These are phyloP conservation scores for Tetramorium bicarinatum DNA, from an alignment of 2,888 invertebrate species.

Conservation along the genomic window DNA sequence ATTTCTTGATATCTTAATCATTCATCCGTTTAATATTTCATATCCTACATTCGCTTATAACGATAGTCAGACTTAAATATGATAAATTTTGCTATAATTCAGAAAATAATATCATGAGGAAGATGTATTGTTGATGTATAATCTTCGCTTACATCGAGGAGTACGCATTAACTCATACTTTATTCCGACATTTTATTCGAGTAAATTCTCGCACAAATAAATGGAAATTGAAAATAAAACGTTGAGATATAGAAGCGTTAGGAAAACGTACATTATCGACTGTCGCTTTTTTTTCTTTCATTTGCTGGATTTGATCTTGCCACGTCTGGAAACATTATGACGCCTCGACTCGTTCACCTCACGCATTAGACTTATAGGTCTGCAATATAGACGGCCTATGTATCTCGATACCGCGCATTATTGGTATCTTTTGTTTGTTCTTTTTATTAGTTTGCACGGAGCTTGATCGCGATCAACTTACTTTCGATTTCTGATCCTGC, in stretches of 20 bases:
- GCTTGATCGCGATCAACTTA: conserved; percentile 71
- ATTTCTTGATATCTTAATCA: conserved; percentile 4
- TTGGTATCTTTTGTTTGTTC: conserved; percentile 28
- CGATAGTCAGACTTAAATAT: conserved; percentile 26
- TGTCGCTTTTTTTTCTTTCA: conserved; percentile 74
- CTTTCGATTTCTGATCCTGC: conserved; percentile 85
- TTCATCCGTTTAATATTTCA: conserved; percentile 32
- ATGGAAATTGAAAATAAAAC: conserved; percentile 68
- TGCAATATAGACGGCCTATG: conserved; percentile 72
- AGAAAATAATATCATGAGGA: conserved; percentile 59
- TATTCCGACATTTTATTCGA: conserved; percentile 59
- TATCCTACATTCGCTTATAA: conserved; percentile 34
- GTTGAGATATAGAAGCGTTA: conserved; percentile 77
- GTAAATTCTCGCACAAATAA: conserved; percentile 66
- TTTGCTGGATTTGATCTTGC: conserved; percentile 70
- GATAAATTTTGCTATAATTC: conserved; percentile 40
- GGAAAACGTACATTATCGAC: conserved; percentile 80
- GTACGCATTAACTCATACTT: conserved; percentile 60
- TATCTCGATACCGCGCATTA: conserved; percentile 43
- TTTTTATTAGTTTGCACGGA: conserved; percentile 40
- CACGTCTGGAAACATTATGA: conserved; percentile 57
- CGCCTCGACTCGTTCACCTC: conserved; percentile 65
- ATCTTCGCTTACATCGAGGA: conserved; percentile 67
- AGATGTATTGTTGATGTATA: conserved; percentile 65
- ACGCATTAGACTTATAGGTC: conserved; percentile 79